These are phyloP conservation scores for Premnoplex brunnescens DNA, from an alignment of 2,797 vertebrate species.

Conservation along the genomic window DNA sequence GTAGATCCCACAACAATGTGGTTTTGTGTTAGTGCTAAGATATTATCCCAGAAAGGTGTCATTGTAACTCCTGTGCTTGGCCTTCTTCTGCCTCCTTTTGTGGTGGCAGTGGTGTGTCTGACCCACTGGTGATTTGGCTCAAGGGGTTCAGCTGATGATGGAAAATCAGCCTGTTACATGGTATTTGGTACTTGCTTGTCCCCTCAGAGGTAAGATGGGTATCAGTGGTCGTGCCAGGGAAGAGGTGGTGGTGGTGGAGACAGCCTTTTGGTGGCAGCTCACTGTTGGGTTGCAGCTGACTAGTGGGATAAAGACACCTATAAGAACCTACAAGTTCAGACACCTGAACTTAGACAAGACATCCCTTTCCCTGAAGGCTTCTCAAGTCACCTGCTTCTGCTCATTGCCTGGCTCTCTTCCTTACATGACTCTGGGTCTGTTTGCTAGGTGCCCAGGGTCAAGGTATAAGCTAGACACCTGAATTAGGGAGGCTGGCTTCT, in stretches of 20 bases:
- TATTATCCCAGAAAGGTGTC: background rate
- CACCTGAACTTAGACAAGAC: background rate
- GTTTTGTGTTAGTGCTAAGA: background rate
- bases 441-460: fast-evolving
- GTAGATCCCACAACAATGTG: background rate
- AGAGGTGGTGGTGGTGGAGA: background rate
- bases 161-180: background rate
- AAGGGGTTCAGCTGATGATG: background rate
- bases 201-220: background rate
- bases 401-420: background rate
- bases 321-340: background rate
- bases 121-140: background rate
- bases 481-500: background rate
- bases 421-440: background rate
- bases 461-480: background rate
- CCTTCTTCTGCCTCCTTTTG: background rate
- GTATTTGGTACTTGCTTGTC: background rate
- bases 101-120: background rate
- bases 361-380: background rate
- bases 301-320: background rate
- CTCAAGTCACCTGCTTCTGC: background rate
- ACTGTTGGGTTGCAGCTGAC: background rate
- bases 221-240: background rate
- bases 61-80: background rate
- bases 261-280: background rate